These are phyloP conservation scores for Ctenosaura bakeri DNA, from an alignment of 2,797 vertebrate genomes.

Conservation along the genomic window DNA sequence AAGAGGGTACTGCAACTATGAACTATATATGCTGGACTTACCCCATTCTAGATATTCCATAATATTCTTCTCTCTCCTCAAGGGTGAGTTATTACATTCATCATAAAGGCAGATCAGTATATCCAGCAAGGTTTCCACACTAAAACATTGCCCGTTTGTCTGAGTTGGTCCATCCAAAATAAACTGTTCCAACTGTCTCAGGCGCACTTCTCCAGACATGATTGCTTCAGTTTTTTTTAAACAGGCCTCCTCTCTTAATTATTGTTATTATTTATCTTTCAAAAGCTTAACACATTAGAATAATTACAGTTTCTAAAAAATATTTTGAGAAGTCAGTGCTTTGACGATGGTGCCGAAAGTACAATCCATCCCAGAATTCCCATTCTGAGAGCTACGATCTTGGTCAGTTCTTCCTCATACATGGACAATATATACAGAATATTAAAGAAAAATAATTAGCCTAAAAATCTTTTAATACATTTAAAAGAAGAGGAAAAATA, in stretches of 20 bases:
- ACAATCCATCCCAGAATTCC: conserved; percentile 70
- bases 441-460: conserved; percentile 52
- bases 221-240: conserved; percentile 75
- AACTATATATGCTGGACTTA: conserved; percentile 80
- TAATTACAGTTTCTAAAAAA: conserved; percentile 65
- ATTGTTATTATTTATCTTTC: conserved; percentile 57
- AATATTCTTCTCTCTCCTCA: conserved; percentile 97
- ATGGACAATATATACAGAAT: conserved; percentile 8
- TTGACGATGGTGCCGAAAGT: conserved; percentile 66
- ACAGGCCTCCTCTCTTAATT: conserved; percentile 68
- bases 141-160: conserved; percentile 91
- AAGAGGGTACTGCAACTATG: conserved; percentile 11
- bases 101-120: conserved; percentile 97
- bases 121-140: conserved; percentile 97
- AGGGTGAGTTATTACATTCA: conserved; percentile 96
- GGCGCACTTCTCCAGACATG: conserved; percentile 98
- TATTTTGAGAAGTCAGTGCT: conserved; percentile 73
- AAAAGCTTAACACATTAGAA: conserved; percentile 58
- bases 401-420: conserved; percentile 51
- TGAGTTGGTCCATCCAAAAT: conserved; percentile 93
- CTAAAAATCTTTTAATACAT: conserved; percentile 61
- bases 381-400: conserved; percentile 66
- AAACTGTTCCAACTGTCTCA: conserved; percentile 98
- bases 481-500: conserved; percentile 44
- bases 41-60: conserved; percentile 97